Conservation (phyloP, 2,113 vertebrate genomes). For the Zootoca vivipara region DNA sequence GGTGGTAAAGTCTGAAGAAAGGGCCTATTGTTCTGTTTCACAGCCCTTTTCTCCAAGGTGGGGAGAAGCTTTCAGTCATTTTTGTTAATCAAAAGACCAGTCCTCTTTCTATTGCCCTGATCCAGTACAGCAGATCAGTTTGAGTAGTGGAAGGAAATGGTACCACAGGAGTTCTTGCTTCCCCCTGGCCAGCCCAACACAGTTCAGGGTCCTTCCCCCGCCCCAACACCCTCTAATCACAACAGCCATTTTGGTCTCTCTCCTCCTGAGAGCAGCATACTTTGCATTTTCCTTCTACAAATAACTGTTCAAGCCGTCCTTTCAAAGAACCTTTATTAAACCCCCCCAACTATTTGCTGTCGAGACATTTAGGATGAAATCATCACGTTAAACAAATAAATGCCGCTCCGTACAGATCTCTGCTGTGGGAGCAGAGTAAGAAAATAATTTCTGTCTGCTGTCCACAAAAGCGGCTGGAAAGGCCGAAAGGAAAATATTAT, state of each 20-base stretch:
- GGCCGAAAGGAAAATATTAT: constrained; percentile 89
- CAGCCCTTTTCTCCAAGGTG: constrained; percentile 25
- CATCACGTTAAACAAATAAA: constrained; percentile 88
- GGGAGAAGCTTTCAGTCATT: constrained; percentile 18
- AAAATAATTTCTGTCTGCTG: constrained; percentile 88
- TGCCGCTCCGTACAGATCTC: constrained; percentile 79
- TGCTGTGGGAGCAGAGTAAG: constrained; percentile 83
- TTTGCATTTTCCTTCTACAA: constrained; percentile 68
- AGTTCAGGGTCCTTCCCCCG: constrained; percentile 26
- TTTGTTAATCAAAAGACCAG: constrained; percentile 57
- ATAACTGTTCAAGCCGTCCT: constrained; percentile 67
- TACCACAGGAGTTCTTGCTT: constrained; percentile 10
- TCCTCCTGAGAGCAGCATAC: constrained; percentile 60
- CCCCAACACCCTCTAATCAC: constrained; percentile 39
- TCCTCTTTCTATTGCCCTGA: constrained; percentile 7
- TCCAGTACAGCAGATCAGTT: constrained; percentile 41
- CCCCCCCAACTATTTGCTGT: constrained; percentile 82
- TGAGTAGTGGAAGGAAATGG: constrained; percentile 20
- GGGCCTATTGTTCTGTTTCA: constrained; percentile 23
- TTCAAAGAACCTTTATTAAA: constrained; percentile 83
- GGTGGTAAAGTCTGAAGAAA: constrained; percentile 3
- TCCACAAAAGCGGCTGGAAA: constrained; percentile 83
- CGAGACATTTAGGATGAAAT: constrained; percentile 86
- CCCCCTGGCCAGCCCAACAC: constrained; percentile 16
- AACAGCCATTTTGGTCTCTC: constrained; percentile 57